Base-by-base conservation (phyloP, 53 echinoderm and acorn worm genomes). In the Holothuria leucospilota region DNA sequence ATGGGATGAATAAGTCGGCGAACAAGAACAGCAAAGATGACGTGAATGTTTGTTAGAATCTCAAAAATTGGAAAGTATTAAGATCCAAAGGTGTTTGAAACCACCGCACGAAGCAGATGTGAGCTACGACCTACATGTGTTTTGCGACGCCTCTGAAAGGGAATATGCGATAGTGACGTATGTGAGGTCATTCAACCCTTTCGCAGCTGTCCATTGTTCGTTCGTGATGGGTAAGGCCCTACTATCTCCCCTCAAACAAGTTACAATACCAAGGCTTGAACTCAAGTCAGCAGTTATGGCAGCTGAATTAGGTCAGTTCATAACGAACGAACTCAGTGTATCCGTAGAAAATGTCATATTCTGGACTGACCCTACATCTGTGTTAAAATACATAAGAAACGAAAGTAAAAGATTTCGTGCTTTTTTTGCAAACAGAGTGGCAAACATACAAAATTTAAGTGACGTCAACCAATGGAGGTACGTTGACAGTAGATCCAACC, bases 341-440 rank as follows among this genome's bases (percentile, higher is more conserved):
- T 74, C 87, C 1, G 49, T 91, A 3, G 15, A 20, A 9, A 75
- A 39, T n/a, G 56, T 63, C 2, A 73, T 73, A 7, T 87, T 46
- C 72, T 39, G 87, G 91, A 91, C 91, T 18, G 91, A 91, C 84
- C 82, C 87, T 91, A 91, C 68, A 87, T 91, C n/a, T n/a, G n/a
- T n/a, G n/a, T n/a, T n/a, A n/a, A n/a, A n/a, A n/a, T n/a, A n/a
- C n/a, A n/a, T n/a, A 13, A 52, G 82, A 6, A 91, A 83, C 65
- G 75, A 91, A 68, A 75, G 81, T 62, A 39, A 29, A 1, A 34
- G 87, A 13, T 91, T 91, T 52, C 83, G 75, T 29, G 73, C 75
- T 3, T 91, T 91, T 75, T 87, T 91, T 4, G 91, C 91, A 10
- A 91, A 91, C 63, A 79, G 91, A 20, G 77, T 91, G 25, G 28